Evolutionary conservation across 2,113 vertebrate genomes (phyloP), one percentile per base, ranked within the genome.

Genomic region (Pelobates fuscus): DNA sequence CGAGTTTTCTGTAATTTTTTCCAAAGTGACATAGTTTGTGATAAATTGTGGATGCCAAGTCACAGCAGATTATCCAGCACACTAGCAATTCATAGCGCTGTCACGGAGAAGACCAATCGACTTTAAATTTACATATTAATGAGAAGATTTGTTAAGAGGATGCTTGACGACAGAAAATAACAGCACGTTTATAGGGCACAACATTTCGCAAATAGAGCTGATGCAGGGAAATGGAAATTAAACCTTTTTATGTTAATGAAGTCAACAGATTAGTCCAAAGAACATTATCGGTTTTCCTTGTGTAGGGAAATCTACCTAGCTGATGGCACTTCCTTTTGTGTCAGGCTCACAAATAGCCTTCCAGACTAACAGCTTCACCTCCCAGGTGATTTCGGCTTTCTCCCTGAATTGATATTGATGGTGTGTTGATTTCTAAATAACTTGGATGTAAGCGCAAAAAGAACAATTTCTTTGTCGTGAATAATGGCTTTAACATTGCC

Each of bases 91-190:
- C 93, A 92, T 94, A 87, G 91, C 77, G 89, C 92, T 93, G 95
- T 96, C 90, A 93, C 91, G 82, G 80, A 94, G 93, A 95, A 96
- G 94, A 97, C 91, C 90, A 91, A 97, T 95, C 96, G 95, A 98
- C 95, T 98, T 95, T 91, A 95, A 93, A 98, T 98, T 98, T 98
- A 95, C 96, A 98, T 98, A 98, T 97, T 98, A 98, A 98, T 98
- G 96, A 96, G 95, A 93, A 95, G 95, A 96, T 98, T 97, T 96
- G 95, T 98, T 97, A 97, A 96, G 93, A 94, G 93, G 88, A 90
- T 91, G 91, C 94, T 95, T 94, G 93, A 95, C 93, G 94, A 93
- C 92, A 91, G 92, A 95, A 95, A 98, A 95, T 95, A 97, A 93
- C 94, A 89, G 92, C 89, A 86, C 94, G 93, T 98, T 99, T 95